phyloP scores from a whole-genome alignment of 2,797 vertebrate genomes.

The Mormyrops boulengeri region DNA sequence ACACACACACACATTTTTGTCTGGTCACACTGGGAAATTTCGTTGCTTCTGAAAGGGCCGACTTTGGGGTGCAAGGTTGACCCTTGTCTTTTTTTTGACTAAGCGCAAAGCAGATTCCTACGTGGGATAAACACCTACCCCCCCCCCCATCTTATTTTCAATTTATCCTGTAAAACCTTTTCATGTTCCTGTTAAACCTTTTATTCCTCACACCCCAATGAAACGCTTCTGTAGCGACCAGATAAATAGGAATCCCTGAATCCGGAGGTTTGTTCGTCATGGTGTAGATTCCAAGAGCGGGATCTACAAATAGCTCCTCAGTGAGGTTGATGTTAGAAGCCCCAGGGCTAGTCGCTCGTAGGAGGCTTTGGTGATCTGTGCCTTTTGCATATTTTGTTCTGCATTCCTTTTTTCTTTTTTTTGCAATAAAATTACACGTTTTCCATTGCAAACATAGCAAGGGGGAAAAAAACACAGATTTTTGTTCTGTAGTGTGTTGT shows the following conservation, averaged over 20 bases:
- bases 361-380: conserved; percentile 78
- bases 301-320: conserved; percentile 75
- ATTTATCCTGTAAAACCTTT: conserved; percentile 62
- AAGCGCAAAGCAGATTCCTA: background rate
- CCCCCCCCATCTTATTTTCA: conserved; percentile 18
- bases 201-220: conserved; percentile 70
- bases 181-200: conserved; percentile 54
- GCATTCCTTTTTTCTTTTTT: conserved; percentile 32
- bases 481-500: conserved; percentile 55
- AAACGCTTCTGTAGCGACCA: conserved; percentile 65
- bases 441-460: conserved; percentile 58
- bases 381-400: conserved; percentile 71
- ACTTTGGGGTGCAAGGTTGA: background rate
- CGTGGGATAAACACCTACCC: background rate
- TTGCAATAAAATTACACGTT: conserved; percentile 56
- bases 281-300: conserved; percentile 74
- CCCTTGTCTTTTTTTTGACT: background rate
- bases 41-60: background rate
- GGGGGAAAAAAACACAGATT: conserved; percentile 36
- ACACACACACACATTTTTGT: background rate
- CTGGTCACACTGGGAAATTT: background rate
- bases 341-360: conserved; percentile 70
- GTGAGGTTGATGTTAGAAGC: conserved; percentile 64
- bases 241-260: conserved; percentile 78
- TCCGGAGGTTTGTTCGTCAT: conserved; percentile 77